Percentiles rank a stretch among this genome's conserved stretches.
These are phyloP conservation scores for Eleginops maclovinus DNA, from an alignment of 2,113 vertebrate genomes.

Conservation along the genomic window DNA sequence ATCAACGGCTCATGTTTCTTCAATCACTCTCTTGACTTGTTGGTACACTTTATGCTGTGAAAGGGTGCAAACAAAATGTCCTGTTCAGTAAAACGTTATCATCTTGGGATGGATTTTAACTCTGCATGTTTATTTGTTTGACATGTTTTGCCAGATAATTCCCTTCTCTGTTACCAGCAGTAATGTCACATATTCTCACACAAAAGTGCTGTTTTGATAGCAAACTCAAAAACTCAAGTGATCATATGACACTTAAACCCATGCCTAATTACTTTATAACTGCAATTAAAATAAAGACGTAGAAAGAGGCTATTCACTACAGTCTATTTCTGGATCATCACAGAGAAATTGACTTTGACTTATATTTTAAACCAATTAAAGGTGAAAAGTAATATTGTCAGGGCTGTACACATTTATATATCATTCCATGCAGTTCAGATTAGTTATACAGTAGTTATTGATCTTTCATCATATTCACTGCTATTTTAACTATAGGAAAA, in stretches of 20 bases:
- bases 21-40: conserved; percentile 21
- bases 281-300: background rate
- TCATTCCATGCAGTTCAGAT: background rate
- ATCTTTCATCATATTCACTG: background rate
- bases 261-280: background rate
- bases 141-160: background rate
- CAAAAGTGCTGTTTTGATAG: background rate
- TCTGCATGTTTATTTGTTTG: too few species aligned
- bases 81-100: background rate
- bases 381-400: background rate
- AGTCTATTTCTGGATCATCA: background rate
- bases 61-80: background rate
- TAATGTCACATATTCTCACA: background rate
- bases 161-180: background rate
- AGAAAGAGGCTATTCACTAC: too few species aligned
- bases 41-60: background rate
- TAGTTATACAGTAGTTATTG: background rate
- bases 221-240: background rate
- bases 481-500: background rate
- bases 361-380: background rate
- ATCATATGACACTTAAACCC: background rate
- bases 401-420: background rate
- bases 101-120: background rate
- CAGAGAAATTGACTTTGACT: background rate
- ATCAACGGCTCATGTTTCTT: conserved; percentile 33